Base-by-base conservation (phyloP, 2,888 invertebrate species). In the Syritta pipiens region DNA sequence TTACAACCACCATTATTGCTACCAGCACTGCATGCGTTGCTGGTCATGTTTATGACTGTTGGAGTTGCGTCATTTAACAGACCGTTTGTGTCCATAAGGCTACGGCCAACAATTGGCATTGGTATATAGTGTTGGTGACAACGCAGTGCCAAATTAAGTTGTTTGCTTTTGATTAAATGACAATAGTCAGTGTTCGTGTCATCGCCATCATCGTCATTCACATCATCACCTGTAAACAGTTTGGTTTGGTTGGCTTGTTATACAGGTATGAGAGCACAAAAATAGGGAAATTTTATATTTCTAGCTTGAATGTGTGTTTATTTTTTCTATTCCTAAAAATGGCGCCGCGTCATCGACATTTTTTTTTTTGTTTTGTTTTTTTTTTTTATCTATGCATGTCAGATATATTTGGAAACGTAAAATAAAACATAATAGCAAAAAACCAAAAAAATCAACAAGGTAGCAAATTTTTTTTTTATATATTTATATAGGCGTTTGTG, bases 141-240 rank as follows among this genome's bases (percentile, higher is more conserved):
- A 76, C 86, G 86, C 57, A 87, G 85, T 63, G 87, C 85, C 85
- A 86, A 84, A 55, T 86, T 85, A 46, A 86, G 82, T 83, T 86
- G 85, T 82, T 87, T 86, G 83, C 84, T 86, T 83, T 87, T 88
- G 79, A 76, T 67, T 26, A 86, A 86, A 55, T 86, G 86, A 81
- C 87, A 88, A 72, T 84, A 86, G 68, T 85, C 81, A 48, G 62
- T 81, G 10, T 74, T 81, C 51, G 51, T 63, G 57, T 83, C 82
- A 10, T 81, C 82, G 60, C 84, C 83, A 60, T 82, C 76, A 48
- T 84, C 84, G 68, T 84, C 83, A 82, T 84, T 81, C 46, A 65
- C 75, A 76, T 79, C 82, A 63, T 86, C 86, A 87, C 87, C 87
- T 87, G 87, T 84, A 87, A 87, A 86, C 87, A 87, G 86, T 87